A percentile compares a stretch with the other conserved stretches of the same genome.
Conservation (phyloP, 2,888 invertebrate genomes). For the Epinotia demarniana region DNA sequence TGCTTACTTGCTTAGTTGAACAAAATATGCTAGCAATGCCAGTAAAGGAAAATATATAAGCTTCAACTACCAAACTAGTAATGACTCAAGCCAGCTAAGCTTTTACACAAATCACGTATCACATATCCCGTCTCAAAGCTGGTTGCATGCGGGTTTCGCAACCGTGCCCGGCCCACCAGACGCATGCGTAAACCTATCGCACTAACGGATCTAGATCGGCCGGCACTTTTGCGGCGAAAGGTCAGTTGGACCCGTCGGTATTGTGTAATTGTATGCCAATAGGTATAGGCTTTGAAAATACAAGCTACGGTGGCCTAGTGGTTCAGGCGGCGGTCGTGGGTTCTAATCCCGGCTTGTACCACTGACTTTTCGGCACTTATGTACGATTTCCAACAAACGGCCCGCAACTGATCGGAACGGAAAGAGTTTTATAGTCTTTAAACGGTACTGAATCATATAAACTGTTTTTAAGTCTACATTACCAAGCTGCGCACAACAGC, state of each 20-base stretch:
- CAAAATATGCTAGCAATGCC: not conserved
- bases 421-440: too few relatives aligned
- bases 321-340: too few relatives aligned
- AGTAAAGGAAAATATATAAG: slow-evolving; percentile 4
- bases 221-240: slow-evolving; percentile 76
- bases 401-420: too few relatives aligned
- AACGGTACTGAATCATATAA: too few relatives aligned
- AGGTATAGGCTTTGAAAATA: slow-evolving; percentile 48
- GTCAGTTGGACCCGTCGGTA: slow-evolving; percentile 68
- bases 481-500: too few relatives aligned
- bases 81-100: slow-evolving; percentile 15
- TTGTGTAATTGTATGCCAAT: slow-evolving; percentile 56
- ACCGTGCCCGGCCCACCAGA: slow-evolving; percentile 54
- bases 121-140: slow-evolving; percentile 46
- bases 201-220: slow-evolving; percentile 71
- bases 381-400: too few relatives aligned
- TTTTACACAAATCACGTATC: slow-evolving; percentile 18
- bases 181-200: slow-evolving; percentile 65
- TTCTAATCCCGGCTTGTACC: too few relatives aligned
- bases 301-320: not conserved
- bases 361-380: too few relatives aligned
- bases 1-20: not conserved
- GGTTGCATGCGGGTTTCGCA: slow-evolving; percentile 57
- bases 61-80: slow-evolving; percentile 8
- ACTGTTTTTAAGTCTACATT: too few relatives aligned